Evolutionary conservation across 2,888 invertebrate genomes (phyloP), one percentile per base, ranked within the genome.

Genomic region (Podotricha telesiphe): DNA sequence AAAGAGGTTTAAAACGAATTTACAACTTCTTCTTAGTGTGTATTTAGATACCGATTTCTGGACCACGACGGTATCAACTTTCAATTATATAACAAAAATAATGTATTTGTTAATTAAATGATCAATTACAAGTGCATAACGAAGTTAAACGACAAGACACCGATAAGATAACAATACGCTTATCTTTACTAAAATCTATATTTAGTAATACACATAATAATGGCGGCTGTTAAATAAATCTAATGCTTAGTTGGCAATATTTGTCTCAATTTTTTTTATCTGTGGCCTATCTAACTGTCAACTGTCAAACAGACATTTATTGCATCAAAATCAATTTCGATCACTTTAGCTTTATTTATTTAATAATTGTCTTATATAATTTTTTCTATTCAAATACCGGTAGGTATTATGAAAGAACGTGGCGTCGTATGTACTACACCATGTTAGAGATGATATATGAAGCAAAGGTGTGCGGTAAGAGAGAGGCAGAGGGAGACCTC

Each of bases 171-270:
- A 67, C 59, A 67, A 47, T 59, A 48, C 66, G 28, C 50, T 67
- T 67, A 67, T 67, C 67, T 34, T n/a, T 47, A 53, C 53, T 62
- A 45, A 37, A 45, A 67, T 67, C 67, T 67, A 62, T 45, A 55
- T 55, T 55, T 55, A 34, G 55, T 55, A 34, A 53, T 53, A 53
- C 51, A 59, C 42, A 17, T 42, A 51, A 59, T 51, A 62, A 66
- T 42, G 42, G 40, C 50, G 22, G 61, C 45, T 11, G 20, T 34
- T 53, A 20, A 34, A 55, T 34, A 17, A 34, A 11, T 10, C 11
- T 45, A 34, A 53, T 62, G 53, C 48, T 47, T 62, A 34, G 28
- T 34, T 37, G 17, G n/a, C 22, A 59, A 28, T 45, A 45, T 59
- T 58, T 19, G 19, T 15, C 20, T 58, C 51, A 22, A 7, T 51